Percentiles rank a stretch among this genome's conserved stretches.
phyloP scores from a whole-genome alignment of 2,888 invertebrate species.

The Trilocha varians region DNA sequence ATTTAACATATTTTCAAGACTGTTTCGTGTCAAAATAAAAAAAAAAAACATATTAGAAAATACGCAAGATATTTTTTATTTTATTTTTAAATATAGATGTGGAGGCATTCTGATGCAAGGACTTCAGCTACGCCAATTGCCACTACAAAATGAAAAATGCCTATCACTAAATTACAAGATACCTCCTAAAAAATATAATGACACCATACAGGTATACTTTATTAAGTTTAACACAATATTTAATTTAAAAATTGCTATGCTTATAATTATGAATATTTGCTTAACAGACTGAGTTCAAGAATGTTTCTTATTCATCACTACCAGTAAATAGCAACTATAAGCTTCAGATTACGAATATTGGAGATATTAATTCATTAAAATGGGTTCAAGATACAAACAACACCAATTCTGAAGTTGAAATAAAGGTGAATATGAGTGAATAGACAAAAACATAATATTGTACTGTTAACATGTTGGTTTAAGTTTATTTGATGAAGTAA shows the following conservation, averaged over 20 bases:
- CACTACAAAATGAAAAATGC: neutral
- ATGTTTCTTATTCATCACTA: neutral
- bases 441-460: no score
- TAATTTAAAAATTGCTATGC: no score
- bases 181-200: neutral
- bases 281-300: neutral
- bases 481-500: neutral
- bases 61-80: no score
- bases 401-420: conserved; percentile 10
- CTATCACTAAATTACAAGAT: neutral
- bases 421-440: conserved; percentile 20
- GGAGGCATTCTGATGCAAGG: conserved; percentile 12
- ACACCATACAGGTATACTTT: no score
- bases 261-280: no score
- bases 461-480: neutral
- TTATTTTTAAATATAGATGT: conserved; percentile 11
- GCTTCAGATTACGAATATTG: conserved; percentile 11
- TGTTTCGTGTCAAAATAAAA: no score
- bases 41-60: no score
- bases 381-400: conserved; percentile 16
- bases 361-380: conserved; percentile 17
- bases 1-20: no score
- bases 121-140: conserved; percentile 7
- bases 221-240: no score
- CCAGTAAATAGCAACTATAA: neutral